Percentiles rank a stretch among this genome's conserved stretches.
phyloP scores from a whole-genome alignment of 2,113 vertebrate genomes.

The Alethe castanea region DNA sequence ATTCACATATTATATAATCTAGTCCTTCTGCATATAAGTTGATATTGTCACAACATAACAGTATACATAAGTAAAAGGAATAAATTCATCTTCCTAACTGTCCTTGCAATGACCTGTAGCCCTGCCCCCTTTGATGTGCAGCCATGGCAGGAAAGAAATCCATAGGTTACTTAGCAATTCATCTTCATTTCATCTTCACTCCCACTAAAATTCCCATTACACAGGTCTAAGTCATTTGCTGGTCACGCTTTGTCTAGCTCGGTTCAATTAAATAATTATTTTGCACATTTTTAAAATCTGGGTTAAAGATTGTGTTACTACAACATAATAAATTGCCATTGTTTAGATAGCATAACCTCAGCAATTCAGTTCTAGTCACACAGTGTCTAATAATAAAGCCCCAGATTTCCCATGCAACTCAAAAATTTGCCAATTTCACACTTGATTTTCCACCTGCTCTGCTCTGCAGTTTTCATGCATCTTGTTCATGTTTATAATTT shows the following conservation, averaged over 20 bases:
- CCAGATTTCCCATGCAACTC: not conserved
- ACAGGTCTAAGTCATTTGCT: not conserved
- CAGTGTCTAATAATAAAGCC: constrained; percentile 7
- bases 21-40: not conserved
- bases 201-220: not conserved
- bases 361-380: not conserved
- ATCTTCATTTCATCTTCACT: not conserved
- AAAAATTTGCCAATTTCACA: constrained; percentile 42
- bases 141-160: not conserved
- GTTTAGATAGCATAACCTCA: not conserved
- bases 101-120: not conserved
- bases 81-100: not conserved
- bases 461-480: not conserved
- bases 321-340: not conserved
- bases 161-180: not conserved
- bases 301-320: not conserved
- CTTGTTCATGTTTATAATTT: not conserved
- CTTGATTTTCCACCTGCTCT: constrained; percentile 35
- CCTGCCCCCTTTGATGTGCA: not conserved
- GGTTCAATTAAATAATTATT: not conserved
- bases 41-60: not conserved
- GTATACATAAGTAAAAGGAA: not conserved
- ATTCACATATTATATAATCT: not conserved
- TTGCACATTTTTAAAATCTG: not conserved
- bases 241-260: not conserved